Base-by-base conservation (phyloP, 1,140 invertebrate genomes). In the Drosophila hydei region DNA sequence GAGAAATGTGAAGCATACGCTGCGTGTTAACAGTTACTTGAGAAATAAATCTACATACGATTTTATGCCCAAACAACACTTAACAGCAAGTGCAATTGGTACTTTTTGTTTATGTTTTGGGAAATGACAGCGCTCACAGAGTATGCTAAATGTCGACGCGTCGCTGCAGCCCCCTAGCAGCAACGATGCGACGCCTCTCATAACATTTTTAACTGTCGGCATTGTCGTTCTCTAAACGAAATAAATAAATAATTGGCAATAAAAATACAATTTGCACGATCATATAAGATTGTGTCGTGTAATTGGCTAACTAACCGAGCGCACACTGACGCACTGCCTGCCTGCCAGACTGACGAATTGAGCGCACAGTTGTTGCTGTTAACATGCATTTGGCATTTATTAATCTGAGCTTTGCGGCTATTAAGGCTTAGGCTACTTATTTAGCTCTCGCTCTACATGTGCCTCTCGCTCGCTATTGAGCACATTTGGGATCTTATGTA, bases 221-320 rank as follows among this genome's bases (percentile, higher is more conserved):
- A 33, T 55, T 48, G 62, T 47, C 43, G 52, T 58, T 38, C 68
- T 76, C 79, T 77, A 83, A 83, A 68, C 80, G 74, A 80, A 87
- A 81, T 81, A 87, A 87, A 87, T 87, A 87, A 87, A 87, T 87
- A 87, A 87, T 87, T 87, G 81, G 71, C 81, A 87, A 87, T 88
- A 81, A 88, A 85, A 87, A 87, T 87, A 81, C 81, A 87, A 87
- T 87, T 87, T 87, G 81, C 83, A 88, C 81, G 81, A 87, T 87
- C 81, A 77, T 81, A 88, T 81, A 81, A 69, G 78, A 77, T 75
- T 75, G 73, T 76, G 74, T 74, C 71, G 40, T 77, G 59, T 77
- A 77, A 77, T 77, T 77, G 74, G 72, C 71, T 62, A 43, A 56
- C 64, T 68, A 61, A 61, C 48, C 36, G 25, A 52, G 25, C 50